A percentile compares a stretch with the other conserved stretches of the same genome.
Evolutionary conservation across 1,140 invertebrate species (phyloP).

Genomic region (Drosophila orena): DNA sequence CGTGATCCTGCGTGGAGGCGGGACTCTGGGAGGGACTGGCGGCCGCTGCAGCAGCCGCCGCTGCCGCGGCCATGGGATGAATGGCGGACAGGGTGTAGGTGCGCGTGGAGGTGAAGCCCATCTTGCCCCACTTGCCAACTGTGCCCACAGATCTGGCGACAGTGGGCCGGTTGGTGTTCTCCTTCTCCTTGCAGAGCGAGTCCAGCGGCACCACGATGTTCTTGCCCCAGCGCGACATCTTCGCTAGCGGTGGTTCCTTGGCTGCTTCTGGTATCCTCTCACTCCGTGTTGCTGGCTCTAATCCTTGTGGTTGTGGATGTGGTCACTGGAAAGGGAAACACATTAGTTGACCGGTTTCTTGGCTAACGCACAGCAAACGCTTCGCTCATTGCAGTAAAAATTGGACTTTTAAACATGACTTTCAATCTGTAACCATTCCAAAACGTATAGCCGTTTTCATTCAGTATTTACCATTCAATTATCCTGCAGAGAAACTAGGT

Average conservation of each 20-base stretch:
- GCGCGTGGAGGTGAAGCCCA: slow-evolving; percentile 95
- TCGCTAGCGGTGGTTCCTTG: slow-evolving; percentile 31
- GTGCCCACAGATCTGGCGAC: slow-evolving; percentile 95
- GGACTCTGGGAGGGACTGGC: slow-evolving; percentile 87
- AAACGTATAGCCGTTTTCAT: too few relatives aligned
- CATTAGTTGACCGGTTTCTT: neutral
- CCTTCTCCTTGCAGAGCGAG: slow-evolving; percentile 88
- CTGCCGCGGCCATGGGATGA: slow-evolving; percentile 80
- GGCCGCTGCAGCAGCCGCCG: slow-evolving; percentile 79
- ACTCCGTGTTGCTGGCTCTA: slow-evolving; percentile 18
- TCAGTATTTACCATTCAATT: neutral
- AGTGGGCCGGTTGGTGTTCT: slow-evolving; percentile 94
- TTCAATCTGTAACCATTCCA: neutral
- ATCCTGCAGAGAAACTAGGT: neutral
- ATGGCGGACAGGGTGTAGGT: slow-evolving; percentile 85
- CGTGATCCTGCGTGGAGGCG: slow-evolving; percentile 86
- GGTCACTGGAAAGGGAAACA: slow-evolving; percentile 12
- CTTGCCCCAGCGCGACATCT: slow-evolving; percentile 88
- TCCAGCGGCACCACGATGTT: slow-evolving; percentile 87
- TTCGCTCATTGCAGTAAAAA: neutral
- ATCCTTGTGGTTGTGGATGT: slow-evolving; percentile 17
- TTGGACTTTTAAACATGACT: too few relatives aligned
- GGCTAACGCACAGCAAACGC: neutral
- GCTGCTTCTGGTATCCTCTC: slow-evolving; percentile 12
- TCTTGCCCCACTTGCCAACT: slow-evolving; percentile 96